phyloP scores from a whole-genome alignment of 2,888 invertebrate genomes.

The Drosophila greeni region DNA sequence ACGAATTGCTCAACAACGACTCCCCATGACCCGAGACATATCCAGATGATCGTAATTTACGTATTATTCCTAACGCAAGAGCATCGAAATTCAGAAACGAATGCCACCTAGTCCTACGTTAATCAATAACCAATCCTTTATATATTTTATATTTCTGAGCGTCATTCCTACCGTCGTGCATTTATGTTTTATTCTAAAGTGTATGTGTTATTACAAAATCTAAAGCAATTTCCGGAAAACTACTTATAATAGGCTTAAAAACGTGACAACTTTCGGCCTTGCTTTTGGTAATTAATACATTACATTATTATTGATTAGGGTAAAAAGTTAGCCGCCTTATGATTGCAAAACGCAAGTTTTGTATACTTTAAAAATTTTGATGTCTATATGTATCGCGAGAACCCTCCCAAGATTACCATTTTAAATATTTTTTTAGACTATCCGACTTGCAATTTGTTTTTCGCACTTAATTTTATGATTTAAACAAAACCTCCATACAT shows the following conservation, averaged over 20 bases:
- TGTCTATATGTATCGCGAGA: background rate
- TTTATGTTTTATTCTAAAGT: background rate
- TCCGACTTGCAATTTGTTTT: slow-evolving; percentile 68
- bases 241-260: background rate
- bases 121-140: slow-evolving; percentile 46
- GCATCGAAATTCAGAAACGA: slow-evolving; percentile 46
- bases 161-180: slow-evolving; percentile 55
- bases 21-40: slow-evolving; percentile 32
- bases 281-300: background rate
- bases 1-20: slow-evolving; percentile 39
- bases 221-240: background rate
- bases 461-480: slow-evolving; percentile 52
- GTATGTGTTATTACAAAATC: background rate
- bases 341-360: too few relatives aligned
- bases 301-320: background rate
- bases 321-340: background rate
- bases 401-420: background rate
- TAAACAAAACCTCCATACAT: background rate
- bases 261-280: background rate
- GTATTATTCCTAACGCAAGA: slow-evolving; percentile 59
- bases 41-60: slow-evolving; percentile 52
- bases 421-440: slow-evolving; percentile 29
- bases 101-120: slow-evolving; percentile 54
- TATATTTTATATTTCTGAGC: slow-evolving; percentile 40
- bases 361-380: too few relatives aligned